Conservation (phyloP, 2,888 invertebrate genomes). For the Nephrotoma flavescens region DNA sequence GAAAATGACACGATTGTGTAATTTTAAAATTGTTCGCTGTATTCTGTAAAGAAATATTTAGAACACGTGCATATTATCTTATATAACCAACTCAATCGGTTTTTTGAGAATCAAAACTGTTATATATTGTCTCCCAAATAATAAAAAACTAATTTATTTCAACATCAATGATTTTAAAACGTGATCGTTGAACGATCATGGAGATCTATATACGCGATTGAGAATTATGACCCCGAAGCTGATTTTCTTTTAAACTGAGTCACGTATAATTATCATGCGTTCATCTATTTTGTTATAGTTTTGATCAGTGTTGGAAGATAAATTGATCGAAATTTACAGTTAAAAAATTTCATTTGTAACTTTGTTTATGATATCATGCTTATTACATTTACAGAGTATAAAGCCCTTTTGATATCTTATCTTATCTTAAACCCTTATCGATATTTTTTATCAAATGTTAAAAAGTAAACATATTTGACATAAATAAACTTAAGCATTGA, state of each 20-base stretch:
- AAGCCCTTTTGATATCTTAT: not conserved
- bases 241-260: not conserved
- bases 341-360: not conserved
- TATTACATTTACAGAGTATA: not conserved
- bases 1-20: too few species aligned
- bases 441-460: not conserved
- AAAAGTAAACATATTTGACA: not conserved
- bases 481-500: not conserved
- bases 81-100: too few species aligned
- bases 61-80: too few species aligned
- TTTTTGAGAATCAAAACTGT: too few species aligned
- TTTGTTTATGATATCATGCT: not conserved
- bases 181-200: not conserved
- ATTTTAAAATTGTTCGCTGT: too few species aligned
- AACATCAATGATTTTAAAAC: not conserved
- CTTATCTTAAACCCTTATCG: not conserved
- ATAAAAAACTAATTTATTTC: too few species aligned
- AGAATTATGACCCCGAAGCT: not conserved
- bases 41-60: too few species aligned
- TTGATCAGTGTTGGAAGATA: not conserved
- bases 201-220: too few species aligned
- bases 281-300: not conserved
- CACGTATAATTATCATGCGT: not conserved
- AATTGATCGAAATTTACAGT: too few species aligned
- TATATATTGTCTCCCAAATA: too few species aligned